These are phyloP conservation scores for Ramphastos sulfuratus DNA, from an alignment of 2,113 vertebrate genomes.

Conservation along the genomic window DNA sequence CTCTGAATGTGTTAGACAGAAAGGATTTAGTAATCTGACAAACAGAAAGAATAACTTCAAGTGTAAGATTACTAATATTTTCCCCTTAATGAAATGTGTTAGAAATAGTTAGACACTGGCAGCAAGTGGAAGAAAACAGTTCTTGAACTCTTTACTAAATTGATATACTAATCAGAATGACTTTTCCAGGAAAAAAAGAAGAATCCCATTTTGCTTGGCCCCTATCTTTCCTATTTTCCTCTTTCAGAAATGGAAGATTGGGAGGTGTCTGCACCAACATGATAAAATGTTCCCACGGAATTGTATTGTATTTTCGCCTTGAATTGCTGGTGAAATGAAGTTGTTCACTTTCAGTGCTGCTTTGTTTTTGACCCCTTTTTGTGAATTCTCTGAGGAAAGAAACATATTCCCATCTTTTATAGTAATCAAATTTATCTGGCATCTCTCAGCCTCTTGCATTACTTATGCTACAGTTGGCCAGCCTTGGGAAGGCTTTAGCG, in stretches of 20 bases:
- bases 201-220: constrained; percentile 74
- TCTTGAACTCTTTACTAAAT: constrained; percentile 56
- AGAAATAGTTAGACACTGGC: background rate
- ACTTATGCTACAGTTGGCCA: constrained; percentile 85
- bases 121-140: constrained; percentile 41
- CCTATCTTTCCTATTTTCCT: constrained; percentile 74
- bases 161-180: constrained; percentile 54
- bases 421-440: constrained; percentile 93
- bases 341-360: constrained; percentile 79
- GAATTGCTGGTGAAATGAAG: constrained; percentile 79
- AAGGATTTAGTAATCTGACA: background rate
- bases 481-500: constrained; percentile 77
- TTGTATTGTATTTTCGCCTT: constrained; percentile 78
- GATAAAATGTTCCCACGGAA: constrained; percentile 77
- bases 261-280: constrained; percentile 77
- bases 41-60: background rate
- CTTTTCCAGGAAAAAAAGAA: constrained; percentile 70
- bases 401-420: constrained; percentile 90
- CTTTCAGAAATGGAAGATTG: constrained; percentile 77
- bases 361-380: constrained; percentile 88
- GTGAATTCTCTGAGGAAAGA: constrained; percentile 86
- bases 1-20: background rate
- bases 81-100: background rate
- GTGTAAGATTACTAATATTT: background rate
- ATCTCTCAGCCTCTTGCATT: constrained; percentile 85